Percentiles rank a stretch among this genome's conserved stretches.
These are phyloP conservation scores for Glaucopsyche alexis DNA, from an alignment of 2,888 invertebrate genomes.

Conservation along the genomic window DNA sequence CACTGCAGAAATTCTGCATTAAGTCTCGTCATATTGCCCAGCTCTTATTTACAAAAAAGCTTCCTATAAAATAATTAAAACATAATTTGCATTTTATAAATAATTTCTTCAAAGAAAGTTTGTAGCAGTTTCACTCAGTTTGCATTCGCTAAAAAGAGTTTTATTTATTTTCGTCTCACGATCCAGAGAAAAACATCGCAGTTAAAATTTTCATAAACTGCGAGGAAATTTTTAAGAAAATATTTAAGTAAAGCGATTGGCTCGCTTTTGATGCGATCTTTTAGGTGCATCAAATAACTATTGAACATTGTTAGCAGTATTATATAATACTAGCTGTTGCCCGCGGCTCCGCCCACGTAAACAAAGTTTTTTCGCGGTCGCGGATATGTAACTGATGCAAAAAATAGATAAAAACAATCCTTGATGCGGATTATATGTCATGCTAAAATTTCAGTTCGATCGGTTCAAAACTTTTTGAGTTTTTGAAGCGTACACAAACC, in stretches of 20 bases:
- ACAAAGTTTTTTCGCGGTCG: too few relatives aligned
- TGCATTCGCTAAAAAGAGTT: constrained; percentile 26
- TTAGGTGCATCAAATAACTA: neutral
- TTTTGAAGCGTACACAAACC: too few relatives aligned
- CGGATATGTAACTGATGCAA: too few relatives aligned
- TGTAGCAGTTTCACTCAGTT: constrained; percentile 25
- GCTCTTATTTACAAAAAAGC: constrained; percentile 2
- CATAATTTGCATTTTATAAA: constrained; percentile 28
- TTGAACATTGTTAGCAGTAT: neutral
- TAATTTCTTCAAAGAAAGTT: constrained; percentile 20
- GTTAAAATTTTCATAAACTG: constrained; percentile 27
- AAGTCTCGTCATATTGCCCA: neutral
- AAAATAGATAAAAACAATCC: too few relatives aligned
- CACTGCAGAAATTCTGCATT: neutral
- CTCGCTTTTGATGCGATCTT: neutral
- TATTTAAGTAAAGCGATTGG: constrained; percentile 12
- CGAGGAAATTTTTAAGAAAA: constrained; percentile 29
- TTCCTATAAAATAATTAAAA: constrained; percentile 21
- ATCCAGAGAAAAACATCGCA: constrained; percentile 25
- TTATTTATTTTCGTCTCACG: constrained; percentile 31
- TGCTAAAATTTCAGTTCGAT: too few relatives aligned
- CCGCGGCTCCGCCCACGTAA: too few relatives aligned
- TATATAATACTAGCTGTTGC: too few relatives aligned
- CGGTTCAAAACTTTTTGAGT: too few relatives aligned
- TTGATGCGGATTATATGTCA: too few relatives aligned